A percentile compares a stretch with the other conserved stretches of the same genome.
These are phyloP conservation scores for Bambusicola thoracicus DNA, from an alignment of 2,113 vertebrate genomes.

Conservation along the genomic window DNA sequence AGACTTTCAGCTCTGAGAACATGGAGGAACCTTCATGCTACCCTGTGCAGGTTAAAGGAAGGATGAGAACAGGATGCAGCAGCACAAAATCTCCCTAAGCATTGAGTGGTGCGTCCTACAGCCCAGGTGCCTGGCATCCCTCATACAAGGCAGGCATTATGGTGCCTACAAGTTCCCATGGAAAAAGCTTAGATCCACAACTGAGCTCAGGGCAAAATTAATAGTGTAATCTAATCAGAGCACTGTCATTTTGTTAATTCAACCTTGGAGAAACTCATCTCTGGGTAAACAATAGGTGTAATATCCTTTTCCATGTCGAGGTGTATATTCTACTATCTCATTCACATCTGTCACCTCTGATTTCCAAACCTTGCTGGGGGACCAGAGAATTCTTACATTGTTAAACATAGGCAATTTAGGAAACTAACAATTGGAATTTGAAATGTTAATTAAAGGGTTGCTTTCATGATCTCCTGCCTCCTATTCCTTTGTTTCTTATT, in stretches of 20 bases:
- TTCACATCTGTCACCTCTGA: neutral
- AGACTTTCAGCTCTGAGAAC: neutral
- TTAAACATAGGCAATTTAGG: neutral
- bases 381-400: constrained; percentile 1
- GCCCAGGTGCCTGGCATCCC: neutral
- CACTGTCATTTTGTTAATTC: neutral
- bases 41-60: neutral
- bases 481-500: neutral
- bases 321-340: neutral
- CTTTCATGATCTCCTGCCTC: neutral
- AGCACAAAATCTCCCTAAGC: neutral
- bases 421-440: neutral
- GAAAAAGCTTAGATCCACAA: neutral
- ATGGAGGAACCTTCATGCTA: neutral
- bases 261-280: neutral
- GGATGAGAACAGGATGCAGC: neutral
- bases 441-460: constrained; percentile 5
- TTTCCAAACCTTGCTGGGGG: neutral
- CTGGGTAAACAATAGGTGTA: constrained; percentile 10
- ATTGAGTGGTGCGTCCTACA: neutral
- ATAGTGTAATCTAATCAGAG: neutral
- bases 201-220: neutral
- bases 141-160: neutral
- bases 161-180: neutral
- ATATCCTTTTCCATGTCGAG: neutral